Percentiles rank a stretch among this genome's conserved stretches.
phyloP scores from a whole-genome alignment of 2,888 invertebrate genomes.

The Alviniconcha strummeri region DNA sequence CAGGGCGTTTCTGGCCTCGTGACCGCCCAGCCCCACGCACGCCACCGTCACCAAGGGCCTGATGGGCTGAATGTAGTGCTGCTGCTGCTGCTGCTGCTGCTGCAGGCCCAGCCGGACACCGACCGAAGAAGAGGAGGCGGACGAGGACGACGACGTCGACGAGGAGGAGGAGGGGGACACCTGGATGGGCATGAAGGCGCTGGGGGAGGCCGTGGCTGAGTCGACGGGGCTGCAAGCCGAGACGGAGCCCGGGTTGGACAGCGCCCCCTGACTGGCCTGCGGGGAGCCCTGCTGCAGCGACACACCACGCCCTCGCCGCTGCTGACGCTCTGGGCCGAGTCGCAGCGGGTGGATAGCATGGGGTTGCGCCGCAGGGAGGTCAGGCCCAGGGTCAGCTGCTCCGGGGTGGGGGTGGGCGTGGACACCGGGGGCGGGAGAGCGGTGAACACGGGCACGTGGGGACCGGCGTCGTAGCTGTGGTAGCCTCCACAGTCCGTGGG shows the following conservation, averaged over 20 bases:
- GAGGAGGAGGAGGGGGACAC: conserved; percentile 36
- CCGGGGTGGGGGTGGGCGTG: not conserved
- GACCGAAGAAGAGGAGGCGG: conserved; percentile 18
- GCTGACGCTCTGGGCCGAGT: conserved; percentile 43
- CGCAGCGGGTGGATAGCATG: conserved; percentile 29
- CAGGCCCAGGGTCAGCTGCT: not conserved
- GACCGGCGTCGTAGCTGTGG: conserved; percentile 57
- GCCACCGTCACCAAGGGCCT: conserved; percentile 61
- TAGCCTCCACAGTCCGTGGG: conserved; percentile 58
- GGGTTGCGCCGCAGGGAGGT: not conserved
- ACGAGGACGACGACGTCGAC: conserved; percentile 24
- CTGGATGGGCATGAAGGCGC: conserved; percentile 64
- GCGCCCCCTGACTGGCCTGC: conserved; percentile 26
- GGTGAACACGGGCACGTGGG: conserved; percentile 49
- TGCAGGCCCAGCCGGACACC: not conserved
- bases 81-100: conserved; percentile 27
- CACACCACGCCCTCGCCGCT: conserved; percentile 40
- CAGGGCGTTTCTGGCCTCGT: not conserved
- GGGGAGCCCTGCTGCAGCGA: conserved; percentile 32
- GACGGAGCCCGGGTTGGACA: conserved; percentile 53
- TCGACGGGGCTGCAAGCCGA: conserved; percentile 45
- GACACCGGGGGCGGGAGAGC: not conserved
- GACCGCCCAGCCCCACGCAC: not conserved
- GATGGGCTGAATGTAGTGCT: conserved; percentile 49
- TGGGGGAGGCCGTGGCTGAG: conserved; percentile 41